phyloP scores from a whole-genome alignment of 2,888 invertebrate genomes.

The Lacanobia wlatinum region DNA sequence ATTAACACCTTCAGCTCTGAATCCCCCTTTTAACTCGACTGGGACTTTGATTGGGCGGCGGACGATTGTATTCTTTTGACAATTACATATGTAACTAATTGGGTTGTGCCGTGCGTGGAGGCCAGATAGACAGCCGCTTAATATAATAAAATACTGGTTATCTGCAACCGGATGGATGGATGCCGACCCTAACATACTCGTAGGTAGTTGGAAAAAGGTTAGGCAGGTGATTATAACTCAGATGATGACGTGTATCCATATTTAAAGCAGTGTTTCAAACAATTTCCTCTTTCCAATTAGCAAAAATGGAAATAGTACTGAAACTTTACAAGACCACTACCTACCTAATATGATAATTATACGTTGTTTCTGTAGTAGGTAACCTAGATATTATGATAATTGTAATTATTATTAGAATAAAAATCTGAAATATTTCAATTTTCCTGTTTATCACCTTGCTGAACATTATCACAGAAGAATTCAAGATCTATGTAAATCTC shows the following conservation, averaged over 20 bases:
- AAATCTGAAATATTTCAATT: constrained; percentile 4
- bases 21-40: constrained; percentile 29
- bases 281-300: background rate
- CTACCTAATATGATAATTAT: too few relatives aligned
- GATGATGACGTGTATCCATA: background rate
- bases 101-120: background rate
- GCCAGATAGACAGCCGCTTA: background rate
- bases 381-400: background rate
- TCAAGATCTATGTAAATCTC: constrained; percentile 20
- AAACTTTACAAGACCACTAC: background rate
- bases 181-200: too few relatives aligned
- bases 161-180: too few relatives aligned
- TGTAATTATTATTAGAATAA: background rate
- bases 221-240: background rate
- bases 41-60: constrained; percentile 6
- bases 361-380: background rate
- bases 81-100: background rate
- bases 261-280: background rate
- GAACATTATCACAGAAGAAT: constrained; percentile 10
- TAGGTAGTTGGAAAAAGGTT: too few relatives aligned
- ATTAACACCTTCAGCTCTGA: constrained; percentile 54
- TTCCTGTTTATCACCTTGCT: constrained; percentile 29
- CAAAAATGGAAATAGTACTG: background rate
- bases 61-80: background rate
- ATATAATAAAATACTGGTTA: background rate